A percentile compares a stretch with the other conserved stretches of the same genome.
Evolutionary conservation across 1,140 invertebrate genomes (phyloP).

Genomic region (Brachionus plicatilis): DNA sequence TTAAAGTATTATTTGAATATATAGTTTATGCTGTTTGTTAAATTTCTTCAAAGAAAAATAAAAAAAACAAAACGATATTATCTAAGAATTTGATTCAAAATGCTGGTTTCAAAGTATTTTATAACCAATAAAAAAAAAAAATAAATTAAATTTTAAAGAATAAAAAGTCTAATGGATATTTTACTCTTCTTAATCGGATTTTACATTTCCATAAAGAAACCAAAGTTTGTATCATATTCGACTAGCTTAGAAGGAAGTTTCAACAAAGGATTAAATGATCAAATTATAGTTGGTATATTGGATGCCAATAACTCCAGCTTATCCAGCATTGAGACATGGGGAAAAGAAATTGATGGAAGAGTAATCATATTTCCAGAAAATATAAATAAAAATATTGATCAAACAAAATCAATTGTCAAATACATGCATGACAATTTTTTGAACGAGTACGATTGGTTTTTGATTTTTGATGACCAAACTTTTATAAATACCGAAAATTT

Average conservation of each 20-base stretch:
- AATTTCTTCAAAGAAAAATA: too few relatives aligned
- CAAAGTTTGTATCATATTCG: not conserved
- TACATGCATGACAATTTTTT: not conserved
- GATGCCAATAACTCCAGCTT: not conserved
- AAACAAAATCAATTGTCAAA: not conserved
- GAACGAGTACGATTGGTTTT: not conserved
- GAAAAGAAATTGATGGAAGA: not conserved
- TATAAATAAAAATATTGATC: not conserved
- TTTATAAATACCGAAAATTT: not conserved
- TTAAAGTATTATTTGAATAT: too few relatives aligned
- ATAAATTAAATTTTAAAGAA: not conserved
- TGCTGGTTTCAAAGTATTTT: too few relatives aligned
- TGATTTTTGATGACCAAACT: not conserved
- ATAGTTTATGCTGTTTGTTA: too few relatives aligned
- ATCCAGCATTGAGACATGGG: not conserved
- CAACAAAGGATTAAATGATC: not conserved
- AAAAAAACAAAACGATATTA: too few relatives aligned
- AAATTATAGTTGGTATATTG: not conserved
- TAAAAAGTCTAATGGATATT: not conserved
- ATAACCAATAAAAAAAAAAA: not conserved
- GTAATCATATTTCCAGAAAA: not conserved
- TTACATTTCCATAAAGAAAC: not conserved
- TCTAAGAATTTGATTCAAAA: too few relatives aligned
- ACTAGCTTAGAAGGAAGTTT: not conserved
- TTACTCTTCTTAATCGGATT: not conserved